phyloP scores from a whole-genome alignment of 2,888 invertebrate genomes.

The Dryobotodes eremita region DNA sequence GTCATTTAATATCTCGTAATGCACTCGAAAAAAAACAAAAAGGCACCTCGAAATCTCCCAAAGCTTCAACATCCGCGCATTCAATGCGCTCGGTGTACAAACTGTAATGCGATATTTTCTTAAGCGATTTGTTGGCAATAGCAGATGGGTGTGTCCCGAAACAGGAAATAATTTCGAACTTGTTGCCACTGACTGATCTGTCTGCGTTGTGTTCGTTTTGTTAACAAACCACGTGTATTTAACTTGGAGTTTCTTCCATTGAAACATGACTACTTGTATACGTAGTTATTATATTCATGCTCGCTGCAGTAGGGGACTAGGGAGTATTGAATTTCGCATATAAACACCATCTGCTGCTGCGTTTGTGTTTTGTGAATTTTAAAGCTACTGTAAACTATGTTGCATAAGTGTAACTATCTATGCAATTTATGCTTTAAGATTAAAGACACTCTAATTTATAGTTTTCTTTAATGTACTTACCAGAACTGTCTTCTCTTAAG shows the following conservation, averaged over 20 bases:
- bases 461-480: slow-evolving; percentile 44
- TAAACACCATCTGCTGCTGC: slow-evolving; percentile 70
- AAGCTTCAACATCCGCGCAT: slow-evolving; percentile 84
- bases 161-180: slow-evolving; percentile 87
- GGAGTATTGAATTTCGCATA: slow-evolving; percentile 74
- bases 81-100: slow-evolving; percentile 75
- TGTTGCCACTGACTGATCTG: slow-evolving; percentile 83
- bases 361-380: slow-evolving; percentile 68
- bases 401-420: slow-evolving; percentile 52
- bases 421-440: slow-evolving; percentile 59
- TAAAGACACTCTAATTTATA: slow-evolving; percentile 45
- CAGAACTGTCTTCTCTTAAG: slow-evolving; percentile 44
- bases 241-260: slow-evolving; percentile 74
- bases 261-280: slow-evolving; percentile 78
- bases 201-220: slow-evolving; percentile 72
- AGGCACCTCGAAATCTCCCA: slow-evolving; percentile 81
- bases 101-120: slow-evolving; percentile 88
- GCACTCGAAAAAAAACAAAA: slow-evolving; percentile 81
- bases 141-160: slow-evolving; percentile 86
- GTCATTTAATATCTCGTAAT: slow-evolving; percentile 87
- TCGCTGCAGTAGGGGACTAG: slow-evolving; percentile 66
- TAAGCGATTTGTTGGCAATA: slow-evolving; percentile 85
- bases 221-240: slow-evolving; percentile 76
- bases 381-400: slow-evolving; percentile 57
- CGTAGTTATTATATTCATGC: slow-evolving; percentile 77